Evolutionary conservation across 2,113 vertebrate species (phyloP).

Genomic region (Antigone vipio): DNA sequence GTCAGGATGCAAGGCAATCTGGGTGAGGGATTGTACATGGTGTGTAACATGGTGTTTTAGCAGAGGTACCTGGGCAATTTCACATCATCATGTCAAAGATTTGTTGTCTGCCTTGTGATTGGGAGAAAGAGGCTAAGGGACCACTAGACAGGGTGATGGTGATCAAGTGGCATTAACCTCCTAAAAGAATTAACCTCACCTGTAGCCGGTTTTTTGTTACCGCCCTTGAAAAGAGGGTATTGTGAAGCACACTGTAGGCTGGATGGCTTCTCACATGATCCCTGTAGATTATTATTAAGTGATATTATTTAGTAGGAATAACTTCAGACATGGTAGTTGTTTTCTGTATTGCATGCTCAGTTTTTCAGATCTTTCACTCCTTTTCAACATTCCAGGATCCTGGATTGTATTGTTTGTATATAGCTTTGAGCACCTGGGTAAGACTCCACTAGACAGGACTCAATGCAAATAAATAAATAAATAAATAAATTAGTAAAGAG

Average conservation of each 20-base stretch:
- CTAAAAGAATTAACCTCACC: background rate
- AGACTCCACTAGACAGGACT: background rate
- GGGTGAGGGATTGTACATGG: background rate
- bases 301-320: background rate
- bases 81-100: background rate
- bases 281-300: background rate
- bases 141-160: background rate
- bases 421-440: background rate
- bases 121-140: background rate
- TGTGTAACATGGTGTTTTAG: background rate
- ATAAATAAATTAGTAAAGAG: background rate
- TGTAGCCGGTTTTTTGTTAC: background rate
- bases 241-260: background rate
- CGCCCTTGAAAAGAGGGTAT: background rate
- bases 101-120: background rate
- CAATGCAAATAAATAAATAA: background rate
- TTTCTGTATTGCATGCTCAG: background rate
- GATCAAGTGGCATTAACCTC: background rate
- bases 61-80: accelerated
- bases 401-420: background rate
- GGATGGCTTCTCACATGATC: background rate
- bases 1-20: background rate
- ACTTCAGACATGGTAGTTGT: background rate
- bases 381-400: background rate
- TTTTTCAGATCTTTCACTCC: background rate